Evolutionary conservation across 1,140 invertebrate genomes (phyloP), one percentile per base, ranked within the genome.

Genomic region (Eurosta solidaginis): DNA sequence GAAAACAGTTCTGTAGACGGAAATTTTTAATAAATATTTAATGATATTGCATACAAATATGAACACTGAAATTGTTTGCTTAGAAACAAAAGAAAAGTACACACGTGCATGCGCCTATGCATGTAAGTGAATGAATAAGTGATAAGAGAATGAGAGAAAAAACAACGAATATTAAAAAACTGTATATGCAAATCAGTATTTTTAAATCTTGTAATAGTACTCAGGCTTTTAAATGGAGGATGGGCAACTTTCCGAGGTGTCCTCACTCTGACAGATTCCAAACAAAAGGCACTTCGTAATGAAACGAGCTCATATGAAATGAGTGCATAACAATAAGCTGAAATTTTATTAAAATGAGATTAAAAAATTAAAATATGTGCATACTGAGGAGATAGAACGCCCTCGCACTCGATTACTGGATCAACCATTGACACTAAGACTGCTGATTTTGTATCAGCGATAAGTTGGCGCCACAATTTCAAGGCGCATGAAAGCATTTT

Each of bases 311-410:
- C 33, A 40, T 40, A 68, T 40, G 59, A 29, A 68, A 68, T 68
- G n/a, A 40, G 59, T 33, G 33, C 59, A 68, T 22, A 20, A 42
- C 59, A 68, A 68, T 68, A 68, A 68, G 59, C 40, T 68, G 17
- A 20, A 36, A 68, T 68, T 33, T 68, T n/a, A 68, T 68, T 68
- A 42, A 36, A 68, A n/a, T 33, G 36, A 42, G 17, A 33, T 12
- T 68, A 40, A 68, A 68, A 29, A 42, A 68, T n/a, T n/a, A 68
- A 68, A 40, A 40, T 68, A 68, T 68, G 59, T 33, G 40, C 33
- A 40, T 33, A 29, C 54, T 12, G 25, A 59, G 27, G 12, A 36
- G 33, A 0, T 22, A 7, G n/a, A 12, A 9, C 22, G 29, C 1
- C 27, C 29, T 1, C 52, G 17, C 7, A 33, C 7, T 59, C n/a